These are phyloP conservation scores for Philopedon plagiatum DNA, from an alignment of 2,888 invertebrate species.

Conservation along the genomic window DNA sequence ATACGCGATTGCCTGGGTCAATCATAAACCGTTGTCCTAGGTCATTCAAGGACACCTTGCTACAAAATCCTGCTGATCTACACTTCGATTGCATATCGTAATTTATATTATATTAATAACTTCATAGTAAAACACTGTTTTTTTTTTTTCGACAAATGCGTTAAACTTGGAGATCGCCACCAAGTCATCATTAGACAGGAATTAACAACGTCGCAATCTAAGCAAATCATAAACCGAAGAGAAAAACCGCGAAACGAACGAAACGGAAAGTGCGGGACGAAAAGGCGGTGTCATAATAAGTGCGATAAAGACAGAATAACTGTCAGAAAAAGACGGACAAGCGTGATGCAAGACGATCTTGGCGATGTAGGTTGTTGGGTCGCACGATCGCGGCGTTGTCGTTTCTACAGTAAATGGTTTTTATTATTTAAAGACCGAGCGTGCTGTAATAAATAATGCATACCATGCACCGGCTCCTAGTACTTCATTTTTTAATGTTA, in stretches of 20 bases:
- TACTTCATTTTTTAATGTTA: not conserved
- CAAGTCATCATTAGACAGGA: not conserved
- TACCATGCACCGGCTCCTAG: not conserved
- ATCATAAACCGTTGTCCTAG: conserved; percentile 40
- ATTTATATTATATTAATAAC: not conserved
- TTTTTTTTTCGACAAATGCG: not conserved
- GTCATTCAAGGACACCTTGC: conserved; percentile 42
- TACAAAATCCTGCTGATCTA: conserved; percentile 32
- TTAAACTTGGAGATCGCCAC: not conserved
- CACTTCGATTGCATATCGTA: conserved; percentile 13
- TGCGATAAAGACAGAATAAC: conserved; percentile 26
- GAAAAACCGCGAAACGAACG: conserved; percentile 33
- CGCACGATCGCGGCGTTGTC: conserved; percentile 47
- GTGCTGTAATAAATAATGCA: conserved; percentile 11
- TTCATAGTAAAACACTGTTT: no score
- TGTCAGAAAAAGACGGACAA: conserved; percentile 21
- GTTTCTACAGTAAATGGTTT: not conserved
- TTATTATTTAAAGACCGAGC: conserved; percentile 9
- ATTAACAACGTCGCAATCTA: conserved; percentile 6
- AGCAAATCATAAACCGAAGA: conserved; percentile 1
- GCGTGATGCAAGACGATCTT: conserved; percentile 63
- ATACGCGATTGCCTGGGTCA: conserved; percentile 33
- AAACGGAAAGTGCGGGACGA: conserved; percentile 38
- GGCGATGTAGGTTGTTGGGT: conserved; percentile 65
- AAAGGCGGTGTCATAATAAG: not conserved